phyloP scores from a whole-genome alignment of 30 jellyfish, hydroid and myxozoan species.

The Nemopilema nomurai region DNA sequence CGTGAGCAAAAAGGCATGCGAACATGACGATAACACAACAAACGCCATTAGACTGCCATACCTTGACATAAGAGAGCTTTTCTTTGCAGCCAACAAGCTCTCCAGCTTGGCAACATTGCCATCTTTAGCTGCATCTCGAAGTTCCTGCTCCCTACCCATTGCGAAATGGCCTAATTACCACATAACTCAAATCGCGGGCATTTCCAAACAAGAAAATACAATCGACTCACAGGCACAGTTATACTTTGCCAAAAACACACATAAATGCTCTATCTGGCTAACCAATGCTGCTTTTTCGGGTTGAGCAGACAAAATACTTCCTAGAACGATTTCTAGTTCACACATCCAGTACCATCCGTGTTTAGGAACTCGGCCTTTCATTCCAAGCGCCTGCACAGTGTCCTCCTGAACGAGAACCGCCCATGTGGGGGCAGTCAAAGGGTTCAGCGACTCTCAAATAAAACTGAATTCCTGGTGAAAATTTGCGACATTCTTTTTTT shows the following conservation, averaged over 20 bases:
- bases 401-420: background rate
- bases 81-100: slow-evolving; percentile 55
- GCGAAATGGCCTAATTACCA: background rate
- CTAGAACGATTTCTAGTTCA: background rate
- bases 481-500: too few species aligned
- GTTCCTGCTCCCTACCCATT: slow-evolving; percentile 92
- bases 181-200: background rate
- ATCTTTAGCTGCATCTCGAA: slow-evolving; percentile 80
- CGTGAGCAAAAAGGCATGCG: background rate
- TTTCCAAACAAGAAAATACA: background rate
- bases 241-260: background rate
- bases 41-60: background rate
- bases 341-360: background rate
- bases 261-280: background rate
- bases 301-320: background rate
- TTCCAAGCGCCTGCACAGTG: background rate
- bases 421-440: too few species aligned
- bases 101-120: slow-evolving; percentile 83
- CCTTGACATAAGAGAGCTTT: slow-evolving; percentile 57
- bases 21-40: background rate
- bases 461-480: too few species aligned
- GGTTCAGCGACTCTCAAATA: too few species aligned
- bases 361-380: background rate
- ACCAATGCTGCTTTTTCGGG: background rate
- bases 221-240: background rate